A percentile compares a stretch with the other conserved stretches of the same genome.
Evolutionary conservation across 2,797 vertebrate genomes (phyloP).

Genomic region (Pseudochirops cupreus): DNA sequence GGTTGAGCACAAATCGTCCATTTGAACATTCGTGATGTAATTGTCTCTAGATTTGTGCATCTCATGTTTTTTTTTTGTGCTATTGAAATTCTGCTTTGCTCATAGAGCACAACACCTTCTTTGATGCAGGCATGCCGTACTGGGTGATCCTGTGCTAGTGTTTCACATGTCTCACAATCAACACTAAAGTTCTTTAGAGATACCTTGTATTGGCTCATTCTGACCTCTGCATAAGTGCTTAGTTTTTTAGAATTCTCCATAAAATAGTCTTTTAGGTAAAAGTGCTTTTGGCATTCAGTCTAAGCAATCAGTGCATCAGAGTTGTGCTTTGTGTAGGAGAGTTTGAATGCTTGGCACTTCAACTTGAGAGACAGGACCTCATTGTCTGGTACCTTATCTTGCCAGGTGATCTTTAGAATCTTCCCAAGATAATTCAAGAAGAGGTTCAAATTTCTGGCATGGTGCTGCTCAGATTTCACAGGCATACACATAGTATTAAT

Average conservation of each 20-base stretch:
- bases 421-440: background rate
- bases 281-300: background rate
- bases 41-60: background rate
- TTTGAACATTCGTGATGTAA: background rate
- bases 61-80: background rate
- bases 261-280: background rate
- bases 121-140: background rate
- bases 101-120: background rate
- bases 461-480: background rate
- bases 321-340: background rate
- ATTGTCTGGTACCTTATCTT: background rate
- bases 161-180: background rate
- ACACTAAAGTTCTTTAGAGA: background rate
- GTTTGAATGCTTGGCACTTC: background rate
- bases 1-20: background rate
- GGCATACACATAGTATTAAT: background rate
- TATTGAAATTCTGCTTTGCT: background rate
- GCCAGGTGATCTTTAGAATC: background rate
- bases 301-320: background rate
- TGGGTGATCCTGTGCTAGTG: background rate
- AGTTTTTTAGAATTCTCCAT: background rate
- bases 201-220: background rate
- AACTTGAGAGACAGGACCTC: background rate
- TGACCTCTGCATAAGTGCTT: background rate
- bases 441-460: background rate